Evolutionary conservation across 2,888 invertebrate genomes (phyloP), one percentile per base, ranked within the genome.

Genomic region (Drosophila yooni): DNA sequence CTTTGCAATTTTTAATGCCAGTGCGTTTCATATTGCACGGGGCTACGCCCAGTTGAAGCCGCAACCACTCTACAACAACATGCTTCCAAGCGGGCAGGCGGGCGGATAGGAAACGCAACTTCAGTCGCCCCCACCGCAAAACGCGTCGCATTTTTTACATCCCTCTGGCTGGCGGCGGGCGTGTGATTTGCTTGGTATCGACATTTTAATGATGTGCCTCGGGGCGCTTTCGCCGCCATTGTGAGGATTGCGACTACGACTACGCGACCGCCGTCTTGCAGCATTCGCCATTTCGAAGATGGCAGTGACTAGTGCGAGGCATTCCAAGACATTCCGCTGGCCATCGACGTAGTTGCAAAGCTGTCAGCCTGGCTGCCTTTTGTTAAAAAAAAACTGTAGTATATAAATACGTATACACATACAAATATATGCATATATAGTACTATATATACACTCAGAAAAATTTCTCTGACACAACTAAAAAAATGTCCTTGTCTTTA

Each of bases 151-250:
- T 77, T 84, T 80, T 18, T 27, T 53, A 78, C 82, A 79, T 84
- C 76, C 82, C 67, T 70, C 70, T 72, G 71, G 84, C 83, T 81
- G 79, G 87, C 74, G 74, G 83, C 74, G 80, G 88, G 82, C 81
- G 85, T 90, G 87, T 88, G 90, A 89, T 89, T 92, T 91, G 91
- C 87, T 89, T 83, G 88, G 81, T 88, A 85, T 91, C 91, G 91
- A 92, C 91, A 90, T 91, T 92, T 92, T 92, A 91, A 92, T 92
- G 91, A 91, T 91, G 91, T 91, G 79, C 84, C 88, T 87, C 77
- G 74, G 74, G 88, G 88, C 83, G 82, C 65, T 74, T 80, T 78
- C 64, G 81, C 76, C 76, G 77, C 79, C 82, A 82, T 86, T 86
- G 84, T 84, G 70, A 81, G 79, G 46, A 68, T 51, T 67, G 8